Base-by-base conservation (phyloP, 2,888 invertebrate species). In the Exocentrus adspersus region DNA sequence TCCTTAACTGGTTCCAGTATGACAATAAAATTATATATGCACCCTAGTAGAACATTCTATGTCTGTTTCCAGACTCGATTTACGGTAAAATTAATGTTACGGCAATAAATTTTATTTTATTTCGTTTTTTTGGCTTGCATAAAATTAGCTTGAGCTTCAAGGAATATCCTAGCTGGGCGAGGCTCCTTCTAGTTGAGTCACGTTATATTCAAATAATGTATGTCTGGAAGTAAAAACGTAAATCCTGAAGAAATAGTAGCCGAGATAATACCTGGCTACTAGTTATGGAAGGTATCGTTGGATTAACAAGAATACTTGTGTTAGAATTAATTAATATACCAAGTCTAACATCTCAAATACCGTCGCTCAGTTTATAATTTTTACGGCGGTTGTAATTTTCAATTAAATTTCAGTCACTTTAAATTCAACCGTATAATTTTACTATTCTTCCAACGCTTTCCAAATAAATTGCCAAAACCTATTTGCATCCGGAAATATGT, bases 401-500 rank as follows among this genome's bases (percentile, higher is more conserved):
- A 52, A 32, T 52, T 14, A 53, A 53, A 53, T 53, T 53, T n/a
- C 24, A 28, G 21, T 16, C 42, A 41, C 20, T 42, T 41, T 41
- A 53, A 37, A 20, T 37, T 32, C 19, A 20, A 24, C 46, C 21
- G 24, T 12, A 24, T 24, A 48, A 48, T 14, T 48, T 48, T 2
- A 28, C 28, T 16, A 48, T 48, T 48, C 48, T 48, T 28, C 28
- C 28, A 41, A 6, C 41, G 14, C 20, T 41, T 20, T 16, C 21
- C 12, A 41, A 53, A 53, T 53, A 42, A 24, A 41, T 41, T 41
- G 14, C 41, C 12, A 41, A 19, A 53, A 41, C 21, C 12, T 41
- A 53, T 53, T 53, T 53, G 21, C 41, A 45, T 45, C 30, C 12
- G 16, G 19, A 54, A 54, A 54, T 54, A 54, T 45, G 54, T 43